Percentiles rank a stretch among this genome's conserved stretches.
These are phyloP conservation scores for Acipenser transmontanus DNA, from an alignment of 2,797 vertebrate genomes.

Conservation along the genomic window DNA sequence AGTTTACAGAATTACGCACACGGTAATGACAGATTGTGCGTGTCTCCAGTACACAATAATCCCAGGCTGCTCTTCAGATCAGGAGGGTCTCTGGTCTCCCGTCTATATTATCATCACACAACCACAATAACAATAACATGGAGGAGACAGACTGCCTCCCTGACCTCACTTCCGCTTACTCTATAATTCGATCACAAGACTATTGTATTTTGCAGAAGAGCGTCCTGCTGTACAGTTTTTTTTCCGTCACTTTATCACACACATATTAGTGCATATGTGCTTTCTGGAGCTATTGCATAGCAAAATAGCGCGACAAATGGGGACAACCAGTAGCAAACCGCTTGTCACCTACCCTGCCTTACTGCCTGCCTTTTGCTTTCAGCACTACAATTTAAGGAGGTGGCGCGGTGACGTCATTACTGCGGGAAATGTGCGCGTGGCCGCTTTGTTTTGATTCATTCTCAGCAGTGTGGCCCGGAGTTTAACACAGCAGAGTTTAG, in stretches of 20 bases:
- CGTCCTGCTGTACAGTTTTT: constrained; percentile 5
- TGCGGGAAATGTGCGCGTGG: constrained; percentile 68
- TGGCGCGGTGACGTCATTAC: constrained; percentile 55
- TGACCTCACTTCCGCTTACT: constrained; percentile 74
- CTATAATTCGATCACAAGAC: constrained; percentile 42
- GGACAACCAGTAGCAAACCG: too few species aligned
- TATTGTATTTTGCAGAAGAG: constrained; percentile 22
- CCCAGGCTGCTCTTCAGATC: constrained; percentile 5
- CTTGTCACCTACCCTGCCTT: too few species aligned
- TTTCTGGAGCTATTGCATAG: too few species aligned
- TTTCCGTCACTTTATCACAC: background rate
- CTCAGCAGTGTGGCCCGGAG: too few species aligned
- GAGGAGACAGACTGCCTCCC: constrained; percentile 60
- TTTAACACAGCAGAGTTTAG: too few species aligned
- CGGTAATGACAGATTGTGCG: too few species aligned
- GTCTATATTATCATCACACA: constrained; percentile 64
- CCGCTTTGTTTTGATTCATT: constrained; percentile 65
- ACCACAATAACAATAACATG: constrained; percentile 79
- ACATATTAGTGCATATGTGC: too few species aligned
- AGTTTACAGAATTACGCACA: too few species aligned
- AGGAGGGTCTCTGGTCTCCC: constrained; percentile 37
- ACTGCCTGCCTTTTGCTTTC: too few species aligned
- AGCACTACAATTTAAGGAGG: constrained; percentile 6
- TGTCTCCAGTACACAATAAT: too few species aligned
- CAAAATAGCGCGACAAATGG: too few species aligned